Base-by-base conservation (phyloP, 2,888 invertebrate genomes). In the Operophtera brumata region DNA sequence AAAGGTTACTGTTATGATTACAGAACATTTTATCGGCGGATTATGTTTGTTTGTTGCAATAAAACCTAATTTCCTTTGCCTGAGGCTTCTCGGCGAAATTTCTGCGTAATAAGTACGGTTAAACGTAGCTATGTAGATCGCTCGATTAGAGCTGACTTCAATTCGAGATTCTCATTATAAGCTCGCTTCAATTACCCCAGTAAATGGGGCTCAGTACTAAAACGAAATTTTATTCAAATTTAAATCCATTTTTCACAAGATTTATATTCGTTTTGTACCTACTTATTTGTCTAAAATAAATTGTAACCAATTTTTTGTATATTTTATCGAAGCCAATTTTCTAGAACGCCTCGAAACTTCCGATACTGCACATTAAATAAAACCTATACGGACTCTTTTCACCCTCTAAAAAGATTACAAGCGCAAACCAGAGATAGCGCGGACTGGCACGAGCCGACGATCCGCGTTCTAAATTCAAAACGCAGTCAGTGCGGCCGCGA, bases 381-480 rank as follows among this genome's bases (percentile, higher is more conserved):
- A 57, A 47, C 44, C 37, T 56, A 62, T 59, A 40, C 50, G 54
- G 48, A 64, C 66, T 62, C 59, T 56, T 49, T 66, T 69, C 76
- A 78, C 78, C 75, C 78, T 68, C 64, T 63, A 71, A 70, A 70
- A 69, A 75, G 74, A 73, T 72, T 72, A 70, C 73, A 72, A 71
- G 64, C 73, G 63, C 54, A 62, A 65, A 64, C 62, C 70, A 73
- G 88, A 76, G 89, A 88, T 88, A 88, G 78, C 86, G 75, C 86
- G 74, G 76, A 66, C 88, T 86, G 89, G 88, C 77, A 89, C 89
- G 74, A 71, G 70, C 66, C 71, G 70, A 59, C 59, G 60, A 73
- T 61, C 66, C 69, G 69, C 67, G 76, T 78, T 82, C 82, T 72
- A 78, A 78, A 78, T 77, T 74, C 76, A 75, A 73, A 83, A 84